Conservation (phyloP, 2,888 invertebrate genomes). For the Bugulina stolonifera region DNA sequence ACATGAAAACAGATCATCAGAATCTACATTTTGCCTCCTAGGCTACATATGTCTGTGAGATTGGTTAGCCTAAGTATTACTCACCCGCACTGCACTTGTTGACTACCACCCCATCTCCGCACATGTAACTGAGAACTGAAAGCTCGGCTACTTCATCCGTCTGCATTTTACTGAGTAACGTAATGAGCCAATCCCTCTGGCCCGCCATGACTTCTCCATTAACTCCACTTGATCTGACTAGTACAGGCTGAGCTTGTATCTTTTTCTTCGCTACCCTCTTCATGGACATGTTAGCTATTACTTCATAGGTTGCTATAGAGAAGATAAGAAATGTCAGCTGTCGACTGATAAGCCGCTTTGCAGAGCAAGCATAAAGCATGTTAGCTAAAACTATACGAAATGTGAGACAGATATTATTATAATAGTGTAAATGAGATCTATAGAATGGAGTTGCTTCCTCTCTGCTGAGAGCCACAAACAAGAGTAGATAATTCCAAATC, state of each 20-base stretch:
- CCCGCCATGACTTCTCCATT: neutral
- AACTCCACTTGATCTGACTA: neutral
- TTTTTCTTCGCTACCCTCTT: neutral
- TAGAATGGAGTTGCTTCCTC: no score
- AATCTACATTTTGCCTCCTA: neutral
- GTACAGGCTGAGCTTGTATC: neutral
- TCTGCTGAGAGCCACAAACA: no score
- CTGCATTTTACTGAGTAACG: conserved; percentile 13
- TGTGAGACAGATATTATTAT: no score
- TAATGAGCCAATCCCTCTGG: neutral
- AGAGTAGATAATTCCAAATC: no score
- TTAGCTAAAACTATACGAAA: no score
- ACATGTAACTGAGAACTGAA: conserved; percentile 11
- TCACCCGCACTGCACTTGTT: conserved; percentile 10
- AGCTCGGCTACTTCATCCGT: conserved; percentile 6
- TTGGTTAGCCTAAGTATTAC: no score
- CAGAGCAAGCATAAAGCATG: no score
- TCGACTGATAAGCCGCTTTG: no score
- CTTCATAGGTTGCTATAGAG: neutral
- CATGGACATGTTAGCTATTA: neutral
- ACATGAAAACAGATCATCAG: neutral
- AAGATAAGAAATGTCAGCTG: no score
- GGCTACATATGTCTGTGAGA: no score
- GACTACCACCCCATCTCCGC: conserved; percentile 6
- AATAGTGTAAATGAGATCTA: no score